These are phyloP conservation scores for Leptothorax acervorum DNA, from an alignment of 2,888 invertebrate genomes.

Conservation along the genomic window DNA sequence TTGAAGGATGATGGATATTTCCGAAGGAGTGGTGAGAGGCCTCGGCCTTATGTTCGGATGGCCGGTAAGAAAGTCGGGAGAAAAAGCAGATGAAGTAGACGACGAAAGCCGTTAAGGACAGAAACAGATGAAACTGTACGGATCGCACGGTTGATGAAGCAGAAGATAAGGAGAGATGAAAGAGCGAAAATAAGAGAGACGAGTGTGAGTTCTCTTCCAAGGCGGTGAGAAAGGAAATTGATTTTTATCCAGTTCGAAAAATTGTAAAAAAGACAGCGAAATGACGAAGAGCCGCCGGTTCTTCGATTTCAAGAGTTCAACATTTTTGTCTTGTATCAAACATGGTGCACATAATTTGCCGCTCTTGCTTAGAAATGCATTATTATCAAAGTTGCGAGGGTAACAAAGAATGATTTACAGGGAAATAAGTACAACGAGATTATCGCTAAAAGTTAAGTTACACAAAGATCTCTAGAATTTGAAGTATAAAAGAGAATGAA, in stretches of 20 bases:
- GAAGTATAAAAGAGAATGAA: not conserved
- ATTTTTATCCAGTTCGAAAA: conserved; percentile 46
- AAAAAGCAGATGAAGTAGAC: conserved; percentile 37
- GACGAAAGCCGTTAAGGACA: conserved; percentile 56
- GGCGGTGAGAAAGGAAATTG: conserved; percentile 39
- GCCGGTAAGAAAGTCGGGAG: conserved; percentile 51
- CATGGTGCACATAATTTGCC: not conserved
- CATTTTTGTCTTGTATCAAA: not conserved
- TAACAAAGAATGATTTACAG: not conserved
- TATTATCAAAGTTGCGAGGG: not conserved
- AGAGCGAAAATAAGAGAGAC: conserved; percentile 45
- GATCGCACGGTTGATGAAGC: conserved; percentile 53
- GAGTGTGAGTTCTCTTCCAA: conserved; percentile 44
- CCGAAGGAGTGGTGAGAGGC: conserved; percentile 67
- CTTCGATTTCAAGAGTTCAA: conserved; percentile 4
- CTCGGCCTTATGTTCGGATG: conserved; percentile 62
- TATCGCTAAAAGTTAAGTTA: conserved; percentile 18
- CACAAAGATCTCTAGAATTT: not conserved
- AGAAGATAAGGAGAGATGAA: conserved; percentile 48
- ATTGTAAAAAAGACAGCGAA: conserved; percentile 35
- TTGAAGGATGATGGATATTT: conserved; percentile 82
- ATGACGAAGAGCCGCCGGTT: not conserved
- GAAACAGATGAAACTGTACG: conserved; percentile 56
- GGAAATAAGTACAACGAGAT: not conserved
- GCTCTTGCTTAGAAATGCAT: not conserved